Percentiles rank a stretch among this genome's conserved stretches.
phyloP scores from a whole-genome alignment of 2,113 vertebrate genomes.

The Brachypodius melanocephalos region DNA sequence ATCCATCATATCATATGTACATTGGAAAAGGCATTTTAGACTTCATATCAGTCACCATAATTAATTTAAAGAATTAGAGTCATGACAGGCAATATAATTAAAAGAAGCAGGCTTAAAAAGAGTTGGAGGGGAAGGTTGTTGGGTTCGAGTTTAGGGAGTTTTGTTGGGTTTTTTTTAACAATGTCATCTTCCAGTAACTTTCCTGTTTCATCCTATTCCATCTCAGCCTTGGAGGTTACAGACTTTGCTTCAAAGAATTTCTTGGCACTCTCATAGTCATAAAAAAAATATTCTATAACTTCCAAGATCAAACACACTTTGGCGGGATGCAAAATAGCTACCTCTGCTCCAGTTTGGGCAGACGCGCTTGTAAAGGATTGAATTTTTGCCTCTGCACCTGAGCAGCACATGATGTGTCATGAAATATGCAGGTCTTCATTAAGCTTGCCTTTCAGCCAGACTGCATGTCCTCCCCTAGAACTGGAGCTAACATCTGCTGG shows the following conservation, averaged over 20 bases:
- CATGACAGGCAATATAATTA: constrained; percentile 47
- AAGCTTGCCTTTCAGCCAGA: neutral
- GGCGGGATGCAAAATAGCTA: constrained; percentile 28
- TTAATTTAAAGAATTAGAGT: constrained; percentile 42
- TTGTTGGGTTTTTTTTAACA: neutral
- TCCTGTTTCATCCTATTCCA: constrained; percentile 56
- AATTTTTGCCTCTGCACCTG: constrained; percentile 58
- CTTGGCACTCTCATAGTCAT: constrained; percentile 57
- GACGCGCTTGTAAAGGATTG: neutral
- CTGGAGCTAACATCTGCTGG: neutral
- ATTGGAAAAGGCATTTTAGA: constrained; percentile 10
- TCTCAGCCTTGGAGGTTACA: constrained; percentile 46
- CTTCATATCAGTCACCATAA: neutral
- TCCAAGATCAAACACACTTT: constrained; percentile 59
- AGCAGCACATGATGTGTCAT: constrained; percentile 30
- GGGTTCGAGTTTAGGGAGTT: neutral
- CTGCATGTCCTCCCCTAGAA: neutral
- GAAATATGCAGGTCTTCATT: constrained; percentile 16
- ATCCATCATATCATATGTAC: neutral
- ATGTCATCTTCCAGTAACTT: constrained; percentile 34
- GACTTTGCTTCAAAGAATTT: constrained; percentile 58
- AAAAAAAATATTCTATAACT: constrained; percentile 60
- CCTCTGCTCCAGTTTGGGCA: constrained; percentile 48
- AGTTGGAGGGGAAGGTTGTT: neutral
- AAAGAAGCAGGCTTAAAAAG: neutral